Percentiles rank a stretch among this genome's conserved stretches.
Conservation (phyloP, 2,888 invertebrate genomes). For the Mythimna pallens region DNA sequence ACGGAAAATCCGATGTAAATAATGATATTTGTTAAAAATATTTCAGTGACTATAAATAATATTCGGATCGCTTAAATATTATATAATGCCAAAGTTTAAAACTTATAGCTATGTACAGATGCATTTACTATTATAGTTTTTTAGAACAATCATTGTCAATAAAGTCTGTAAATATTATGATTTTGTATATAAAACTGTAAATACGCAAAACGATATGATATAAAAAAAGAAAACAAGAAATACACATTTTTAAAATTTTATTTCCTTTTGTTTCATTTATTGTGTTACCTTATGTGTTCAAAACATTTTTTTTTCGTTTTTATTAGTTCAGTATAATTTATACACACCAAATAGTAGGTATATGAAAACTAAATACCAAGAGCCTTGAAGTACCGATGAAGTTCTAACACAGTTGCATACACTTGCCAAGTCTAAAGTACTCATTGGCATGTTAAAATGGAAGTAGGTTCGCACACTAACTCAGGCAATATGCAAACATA, state of each 20-base stretch:
- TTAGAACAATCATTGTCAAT: conserved; percentile 75
- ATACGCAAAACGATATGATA: conserved; percentile 80
- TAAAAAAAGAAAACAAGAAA: conserved; percentile 81
- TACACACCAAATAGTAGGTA: background rate
- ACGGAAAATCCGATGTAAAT: conserved; percentile 79
- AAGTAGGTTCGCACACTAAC: conserved; percentile 68
- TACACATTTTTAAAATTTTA: conserved; percentile 88
- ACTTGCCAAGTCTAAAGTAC: conserved; percentile 62
- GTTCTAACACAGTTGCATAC: conserved; percentile 62
- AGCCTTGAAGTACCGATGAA: conserved; percentile 31
- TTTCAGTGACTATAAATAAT: conserved; percentile 63
- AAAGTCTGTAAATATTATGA: conserved; percentile 86
- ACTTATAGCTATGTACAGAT: conserved; percentile 87
- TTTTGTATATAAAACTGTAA: conserved; percentile 85
- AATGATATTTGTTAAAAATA: conserved; percentile 68
- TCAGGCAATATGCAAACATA: conserved; percentile 76
- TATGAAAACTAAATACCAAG: conserved; percentile 19
- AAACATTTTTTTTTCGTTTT: conserved; percentile 48
- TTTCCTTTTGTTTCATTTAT: conserved; percentile 88
- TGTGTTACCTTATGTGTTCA: conserved; percentile 70
- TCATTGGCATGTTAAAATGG: conserved; percentile 65
- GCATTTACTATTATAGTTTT: conserved; percentile 83
- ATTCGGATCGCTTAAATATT: conserved; percentile 71
- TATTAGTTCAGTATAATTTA: conserved; percentile 37
- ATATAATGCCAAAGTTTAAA: conserved; percentile 90